phyloP scores from a whole-genome alignment of 2,113 vertebrate genomes.

The Anseranas semipalmata region DNA sequence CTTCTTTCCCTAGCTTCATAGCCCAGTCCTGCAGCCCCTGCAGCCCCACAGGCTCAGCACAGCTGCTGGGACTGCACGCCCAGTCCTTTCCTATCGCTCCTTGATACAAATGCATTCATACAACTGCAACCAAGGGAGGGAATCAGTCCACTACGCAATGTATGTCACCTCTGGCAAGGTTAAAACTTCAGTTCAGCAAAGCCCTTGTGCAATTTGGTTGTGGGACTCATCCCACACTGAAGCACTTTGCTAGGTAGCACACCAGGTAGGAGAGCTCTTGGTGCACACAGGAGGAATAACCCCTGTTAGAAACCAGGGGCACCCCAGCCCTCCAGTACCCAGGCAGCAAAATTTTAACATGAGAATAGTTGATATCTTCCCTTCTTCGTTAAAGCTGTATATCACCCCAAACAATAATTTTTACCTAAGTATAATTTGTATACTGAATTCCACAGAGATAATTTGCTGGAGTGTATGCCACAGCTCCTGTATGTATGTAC shows the following conservation, averaged over 20 bases:
- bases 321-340: accelerated
- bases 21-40: background rate
- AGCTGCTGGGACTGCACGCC: background rate
- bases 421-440: background rate
- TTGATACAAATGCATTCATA: background rate
- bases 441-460: background rate
- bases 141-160: background rate
- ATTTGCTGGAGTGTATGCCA: background rate
- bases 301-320: background rate
- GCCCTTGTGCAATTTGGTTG: background rate
- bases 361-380: background rate
- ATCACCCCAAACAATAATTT: background rate
- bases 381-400: background rate
- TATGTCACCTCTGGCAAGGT: slow-evolving; percentile 4
- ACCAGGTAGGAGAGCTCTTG: accelerated
- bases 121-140: background rate
- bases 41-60: background rate
- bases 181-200: background rate
- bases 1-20: background rate
- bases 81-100: background rate
- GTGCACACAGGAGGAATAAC: background rate
- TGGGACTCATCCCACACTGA: background rate
- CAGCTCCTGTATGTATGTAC: background rate
- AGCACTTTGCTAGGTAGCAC: background rate
- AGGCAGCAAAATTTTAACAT: background rate